Evolutionary conservation across 2,888 invertebrate genomes (phyloP).

Genomic region (Pseudococcus viburni): DNA sequence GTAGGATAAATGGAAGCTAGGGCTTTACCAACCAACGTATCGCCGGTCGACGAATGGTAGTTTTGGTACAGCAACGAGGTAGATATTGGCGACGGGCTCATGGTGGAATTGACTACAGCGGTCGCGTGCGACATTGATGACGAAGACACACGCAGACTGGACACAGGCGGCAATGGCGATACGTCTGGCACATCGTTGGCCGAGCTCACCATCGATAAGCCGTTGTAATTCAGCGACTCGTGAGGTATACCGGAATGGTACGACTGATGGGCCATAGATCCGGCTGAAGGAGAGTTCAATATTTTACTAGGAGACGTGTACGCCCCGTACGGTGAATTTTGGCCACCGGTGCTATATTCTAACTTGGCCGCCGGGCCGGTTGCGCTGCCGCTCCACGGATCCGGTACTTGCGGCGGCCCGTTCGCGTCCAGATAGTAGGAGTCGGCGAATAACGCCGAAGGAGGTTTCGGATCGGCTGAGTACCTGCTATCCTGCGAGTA

Average conservation of each 20-base stretch:
- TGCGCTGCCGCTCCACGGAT: conserved; percentile 54
- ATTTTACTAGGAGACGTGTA: conserved; percentile 58
- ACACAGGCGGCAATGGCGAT: conserved; percentile 77
- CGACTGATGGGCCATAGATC: background rate
- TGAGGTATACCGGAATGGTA: conserved; percentile 43
- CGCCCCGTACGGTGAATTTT: conserved; percentile 31
- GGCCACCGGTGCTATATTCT: conserved; percentile 7
- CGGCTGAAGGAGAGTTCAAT: background rate
- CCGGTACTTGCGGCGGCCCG: conserved; percentile 48
- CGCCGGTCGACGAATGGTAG: conserved; percentile 68
- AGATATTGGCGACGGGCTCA: conserved; percentile 26
- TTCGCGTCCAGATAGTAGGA: conserved; percentile 58
- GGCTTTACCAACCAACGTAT: conserved; percentile 56
- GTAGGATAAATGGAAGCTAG: conserved; percentile 73
- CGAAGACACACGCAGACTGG: conserved; percentile 72
- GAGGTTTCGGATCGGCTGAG: background rate
- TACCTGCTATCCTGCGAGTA: conserved; percentile 54
- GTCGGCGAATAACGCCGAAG: conserved; percentile 56
- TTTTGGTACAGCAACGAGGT: conserved; percentile 57
- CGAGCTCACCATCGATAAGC: background rate
- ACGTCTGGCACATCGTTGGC: conserved; percentile 63
- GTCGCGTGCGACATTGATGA: conserved; percentile 44
- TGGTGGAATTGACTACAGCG: conserved; percentile 69
- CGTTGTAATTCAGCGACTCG: conserved; percentile 39
- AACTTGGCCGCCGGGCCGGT: background rate